Percentiles rank a stretch among this genome's conserved stretches.
phyloP scores from a whole-genome alignment of 92 coral and sea anemone genomes.

The Scolanthus callimorphus region DNA sequence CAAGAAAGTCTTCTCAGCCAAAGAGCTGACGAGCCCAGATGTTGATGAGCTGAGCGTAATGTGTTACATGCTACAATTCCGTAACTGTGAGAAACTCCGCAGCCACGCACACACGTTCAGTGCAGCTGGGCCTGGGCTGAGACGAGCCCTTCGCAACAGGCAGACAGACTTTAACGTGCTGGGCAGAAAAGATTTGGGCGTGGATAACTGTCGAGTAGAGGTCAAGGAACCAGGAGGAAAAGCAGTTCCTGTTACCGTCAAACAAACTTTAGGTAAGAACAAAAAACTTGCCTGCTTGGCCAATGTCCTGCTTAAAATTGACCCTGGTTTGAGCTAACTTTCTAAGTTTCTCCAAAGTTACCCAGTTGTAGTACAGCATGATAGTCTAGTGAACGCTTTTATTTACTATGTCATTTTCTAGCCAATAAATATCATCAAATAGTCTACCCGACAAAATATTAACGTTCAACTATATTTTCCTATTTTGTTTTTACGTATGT shows the following conservation, averaged over 20 bases:
- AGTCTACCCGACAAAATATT: too few species aligned
- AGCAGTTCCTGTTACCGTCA: constrained; percentile 54
- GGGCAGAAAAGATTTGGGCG: constrained; percentile 78
- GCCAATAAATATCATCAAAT: too few species aligned
- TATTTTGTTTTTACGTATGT: too few species aligned
- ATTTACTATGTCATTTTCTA: too few species aligned
- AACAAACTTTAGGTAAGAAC: constrained; percentile 36
- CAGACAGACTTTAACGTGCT: constrained; percentile 72
- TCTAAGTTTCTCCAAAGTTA: too few species aligned
- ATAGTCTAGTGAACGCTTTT: too few species aligned
- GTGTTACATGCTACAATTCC: constrained; percentile 92
- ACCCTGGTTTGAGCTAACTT: too few species aligned
- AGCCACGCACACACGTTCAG: constrained; percentile 75
- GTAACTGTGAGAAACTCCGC: constrained; percentile 58
- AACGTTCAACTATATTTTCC: too few species aligned
- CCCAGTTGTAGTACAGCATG: too few species aligned
- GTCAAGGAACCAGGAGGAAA: constrained; percentile 58
- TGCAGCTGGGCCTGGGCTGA: constrained; percentile 84
- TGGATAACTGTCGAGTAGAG: constrained; percentile 59
- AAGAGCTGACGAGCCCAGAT: constrained; percentile 76
- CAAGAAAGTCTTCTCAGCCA: constrained; percentile 65
- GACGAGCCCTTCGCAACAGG: constrained; percentile 77
- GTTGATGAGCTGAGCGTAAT: constrained; percentile 90
- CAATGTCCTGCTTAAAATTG: too few species aligned
- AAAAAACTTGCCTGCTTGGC: too few species aligned